phyloP scores from a whole-genome alignment of 2,888 invertebrate species.

The Lydus trimaculatus region DNA sequence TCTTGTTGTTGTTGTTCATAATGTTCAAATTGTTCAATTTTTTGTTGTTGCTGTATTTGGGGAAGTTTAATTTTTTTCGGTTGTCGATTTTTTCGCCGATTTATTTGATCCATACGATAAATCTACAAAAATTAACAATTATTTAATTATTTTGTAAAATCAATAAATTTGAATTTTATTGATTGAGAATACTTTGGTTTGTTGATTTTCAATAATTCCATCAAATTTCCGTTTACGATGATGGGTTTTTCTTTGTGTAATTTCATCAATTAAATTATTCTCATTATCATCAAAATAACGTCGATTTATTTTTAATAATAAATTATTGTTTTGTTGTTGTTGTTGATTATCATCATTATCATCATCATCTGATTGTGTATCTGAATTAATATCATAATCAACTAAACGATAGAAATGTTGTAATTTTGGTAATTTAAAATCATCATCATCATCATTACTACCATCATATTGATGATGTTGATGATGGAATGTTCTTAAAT shows the following conservation, averaged over 20 bases:
- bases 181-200: conserved; percentile 1
- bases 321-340: too few relatives aligned
- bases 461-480: background rate
- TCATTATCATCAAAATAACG: conserved; percentile 50
- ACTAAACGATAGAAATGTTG: conserved; percentile 45
- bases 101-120: background rate
- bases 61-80: conserved; percentile 48
- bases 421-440: conserved; percentile 7
- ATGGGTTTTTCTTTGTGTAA: conserved; percentile 49
- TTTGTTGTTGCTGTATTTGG: conserved; percentile 56
- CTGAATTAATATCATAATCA: conserved; percentile 51
- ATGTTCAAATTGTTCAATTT: conserved; percentile 56
- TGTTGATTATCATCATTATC: conserved; percentile 14
- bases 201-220: conserved; percentile 24
- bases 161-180: too few relatives aligned
- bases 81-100: conserved; percentile 20
- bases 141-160: too few relatives aligned
- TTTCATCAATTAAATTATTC: conserved; percentile 54
- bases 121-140: background rate
- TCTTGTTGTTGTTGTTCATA: background rate
- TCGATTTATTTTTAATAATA: conserved; percentile 25
- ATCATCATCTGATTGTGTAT: conserved; percentile 44
- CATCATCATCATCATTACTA: background rate
- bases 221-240: conserved; percentile 51
- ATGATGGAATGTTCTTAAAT: conserved; percentile 26